phyloP scores from a whole-genome alignment of 2,113 vertebrate genomes.

The Nothobranchius furzeri region DNA sequence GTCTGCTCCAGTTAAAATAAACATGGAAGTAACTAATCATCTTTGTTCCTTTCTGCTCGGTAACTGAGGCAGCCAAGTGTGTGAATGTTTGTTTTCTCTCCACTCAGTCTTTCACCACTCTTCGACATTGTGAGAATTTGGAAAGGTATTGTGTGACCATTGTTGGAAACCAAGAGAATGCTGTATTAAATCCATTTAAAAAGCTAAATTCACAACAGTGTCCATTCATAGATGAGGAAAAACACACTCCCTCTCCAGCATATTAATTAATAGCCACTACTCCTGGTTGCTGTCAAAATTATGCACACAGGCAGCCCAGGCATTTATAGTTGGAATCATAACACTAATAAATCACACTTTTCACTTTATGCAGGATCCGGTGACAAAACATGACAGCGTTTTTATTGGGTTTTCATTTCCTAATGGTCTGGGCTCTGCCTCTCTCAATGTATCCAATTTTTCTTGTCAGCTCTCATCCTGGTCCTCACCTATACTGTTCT shows the following conservation, averaged over 20 bases:
- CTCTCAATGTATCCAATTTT: conserved; percentile 31
- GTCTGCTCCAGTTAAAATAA: conserved; percentile 55
- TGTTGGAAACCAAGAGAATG: conserved; percentile 10
- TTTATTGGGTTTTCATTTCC: conserved; percentile 66
- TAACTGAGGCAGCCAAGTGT: conserved; percentile 63
- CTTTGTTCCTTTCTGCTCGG: conserved; percentile 50
- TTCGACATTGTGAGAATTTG: conserved; percentile 13
- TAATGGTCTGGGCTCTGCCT: conserved; percentile 46
- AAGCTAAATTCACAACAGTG: conserved; percentile 22
- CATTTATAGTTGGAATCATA: conserved; percentile 60
- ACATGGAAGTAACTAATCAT: conserved; percentile 66
- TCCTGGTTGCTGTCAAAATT: conserved; percentile 50
- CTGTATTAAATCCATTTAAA: conserved; percentile 43
- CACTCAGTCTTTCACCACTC: conserved; percentile 11
- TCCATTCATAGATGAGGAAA: conserved; percentile 8
- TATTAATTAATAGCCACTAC: conserved; percentile 66
- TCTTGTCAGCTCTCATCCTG: conserved; percentile 55
- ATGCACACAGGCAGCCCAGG: conserved; percentile 16
- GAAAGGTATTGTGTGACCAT: conserved; percentile 11
- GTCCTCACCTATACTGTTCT: conserved; percentile 52
- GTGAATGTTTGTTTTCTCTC: conserved; percentile 35
- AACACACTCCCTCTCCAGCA: conserved; percentile 31
- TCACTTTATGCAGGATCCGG: conserved; percentile 56
- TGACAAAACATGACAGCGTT: conserved; percentile 67
- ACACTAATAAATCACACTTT: conserved; percentile 66